These are phyloP conservation scores for Pissodes strobi DNA, from an alignment of 1,140 invertebrate genomes.

Conservation along the genomic window DNA sequence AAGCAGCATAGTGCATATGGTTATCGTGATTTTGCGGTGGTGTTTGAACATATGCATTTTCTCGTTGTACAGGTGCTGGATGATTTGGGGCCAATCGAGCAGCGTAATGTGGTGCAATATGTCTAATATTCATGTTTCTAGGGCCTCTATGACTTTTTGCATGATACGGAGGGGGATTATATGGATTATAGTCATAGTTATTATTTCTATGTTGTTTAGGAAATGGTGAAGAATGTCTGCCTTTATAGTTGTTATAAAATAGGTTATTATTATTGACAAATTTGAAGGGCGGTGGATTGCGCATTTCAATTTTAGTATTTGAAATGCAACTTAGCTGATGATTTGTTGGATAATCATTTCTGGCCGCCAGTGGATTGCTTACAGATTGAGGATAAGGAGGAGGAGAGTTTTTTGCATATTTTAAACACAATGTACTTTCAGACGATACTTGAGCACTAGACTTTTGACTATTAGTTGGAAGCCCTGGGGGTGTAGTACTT, in stretches of 20 bases:
- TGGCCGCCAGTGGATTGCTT: background rate
- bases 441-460: no score
- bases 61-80: background rate
- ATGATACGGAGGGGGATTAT: background rate
- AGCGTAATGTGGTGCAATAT: background rate
- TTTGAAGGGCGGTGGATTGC: background rate
- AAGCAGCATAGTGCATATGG: constrained; percentile 12
- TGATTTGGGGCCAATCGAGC: background rate
- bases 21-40: constrained; percentile 11
- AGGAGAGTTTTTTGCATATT: no score
- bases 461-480: no score
- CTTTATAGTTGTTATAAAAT: background rate
- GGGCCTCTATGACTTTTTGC: background rate
- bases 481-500: no score
- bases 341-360: background rate
- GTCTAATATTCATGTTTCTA: no score
- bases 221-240: background rate
- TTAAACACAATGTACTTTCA: no score
- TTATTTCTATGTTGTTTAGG: background rate
- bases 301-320: background rate
- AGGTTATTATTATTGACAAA: background rate
- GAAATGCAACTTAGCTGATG: background rate
- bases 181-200: background rate
- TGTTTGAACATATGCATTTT: constrained; percentile 9
- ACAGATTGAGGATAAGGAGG: background rate